Percentiles rank a stretch among this genome's conserved stretches.
phyloP scores from a whole-genome alignment of 2,797 vertebrate genomes.

The Lutjanus campechanus region DNA sequence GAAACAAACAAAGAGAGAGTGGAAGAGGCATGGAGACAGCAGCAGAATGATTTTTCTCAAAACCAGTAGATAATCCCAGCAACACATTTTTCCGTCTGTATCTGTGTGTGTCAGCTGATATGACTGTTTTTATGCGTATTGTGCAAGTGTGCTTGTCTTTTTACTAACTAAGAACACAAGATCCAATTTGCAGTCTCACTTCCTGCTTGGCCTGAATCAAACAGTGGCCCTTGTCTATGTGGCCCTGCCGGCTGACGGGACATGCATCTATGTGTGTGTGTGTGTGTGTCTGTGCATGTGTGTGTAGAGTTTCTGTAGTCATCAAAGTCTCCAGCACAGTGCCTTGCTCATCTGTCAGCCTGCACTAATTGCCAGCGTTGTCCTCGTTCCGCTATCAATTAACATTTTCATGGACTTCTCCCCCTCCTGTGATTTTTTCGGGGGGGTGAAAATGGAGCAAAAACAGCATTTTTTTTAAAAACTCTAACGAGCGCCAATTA shows the following conservation, averaged over 20 bases:
- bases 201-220: conserved; percentile 36
- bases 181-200: conserved; percentile 19
- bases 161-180: conserved; percentile 9
- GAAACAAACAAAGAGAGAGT: neutral
- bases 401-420: conserved; percentile 49
- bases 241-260: conserved; percentile 9
- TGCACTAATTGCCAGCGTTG: conserved; percentile 63
- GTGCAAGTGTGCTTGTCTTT: neutral
- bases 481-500: conserved; percentile 67
- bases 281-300: neutral
- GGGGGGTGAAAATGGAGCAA: conserved; percentile 40
- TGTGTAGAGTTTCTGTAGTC: conserved; percentile 4
- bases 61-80: conserved; percentile 2
- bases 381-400: conserved; percentile 60
- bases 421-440: conserved; percentile 3
- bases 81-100: neutral
- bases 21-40: neutral
- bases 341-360: conserved; percentile 47
- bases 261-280: neutral
- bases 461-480: conserved; percentile 42
- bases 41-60: conserved; percentile 1
- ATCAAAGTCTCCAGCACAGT: conserved; percentile 46
- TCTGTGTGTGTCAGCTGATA: neutral
- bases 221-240: conserved; percentile 18
- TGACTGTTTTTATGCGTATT: neutral